Evolutionary conservation across 2,888 invertebrate genomes (phyloP).

Genomic region (Magallana nippona): DNA sequence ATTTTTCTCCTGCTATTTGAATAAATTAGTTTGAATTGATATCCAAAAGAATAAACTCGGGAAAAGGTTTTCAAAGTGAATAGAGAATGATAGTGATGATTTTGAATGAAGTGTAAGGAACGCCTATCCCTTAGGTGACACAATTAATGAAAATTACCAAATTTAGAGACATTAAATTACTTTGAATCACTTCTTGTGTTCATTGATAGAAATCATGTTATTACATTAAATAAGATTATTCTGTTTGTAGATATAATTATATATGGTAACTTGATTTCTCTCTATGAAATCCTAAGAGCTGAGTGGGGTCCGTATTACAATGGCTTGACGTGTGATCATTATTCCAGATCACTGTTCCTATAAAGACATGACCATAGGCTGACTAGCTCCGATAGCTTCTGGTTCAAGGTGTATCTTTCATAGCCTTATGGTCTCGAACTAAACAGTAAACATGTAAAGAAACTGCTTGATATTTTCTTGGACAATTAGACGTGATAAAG

Average conservation of each 20-base stretch:
- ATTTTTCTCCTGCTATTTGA: not conserved
- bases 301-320: not conserved
- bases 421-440: not conserved
- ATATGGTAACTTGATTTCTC: not conserved
- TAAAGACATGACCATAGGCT: not conserved
- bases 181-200: not conserved
- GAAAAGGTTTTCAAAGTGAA: not conserved
- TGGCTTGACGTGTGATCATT: not conserved
- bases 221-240: slow-evolving; percentile 3
- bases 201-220: slow-evolving; percentile 13
- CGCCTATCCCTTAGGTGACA: slow-evolving; percentile 1
- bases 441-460: not conserved
- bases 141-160: slow-evolving; percentile 22
- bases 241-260: slow-evolving; percentile 7
- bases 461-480: not conserved
- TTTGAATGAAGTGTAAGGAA: not conserved
- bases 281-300: slow-evolving; percentile 1
- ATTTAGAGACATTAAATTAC: slow-evolving; percentile 21
- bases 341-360: not conserved
- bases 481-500: not conserved
- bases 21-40: not conserved
- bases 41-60: not conserved
- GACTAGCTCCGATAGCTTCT: not conserved
- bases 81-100: slow-evolving; percentile 13
- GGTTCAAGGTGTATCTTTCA: not conserved